Percentiles rank a stretch among this genome's conserved stretches.
Evolutionary conservation across 2,797 vertebrate genomes (phyloP).

Genomic region (Melanotaenia boesemani): DNA sequence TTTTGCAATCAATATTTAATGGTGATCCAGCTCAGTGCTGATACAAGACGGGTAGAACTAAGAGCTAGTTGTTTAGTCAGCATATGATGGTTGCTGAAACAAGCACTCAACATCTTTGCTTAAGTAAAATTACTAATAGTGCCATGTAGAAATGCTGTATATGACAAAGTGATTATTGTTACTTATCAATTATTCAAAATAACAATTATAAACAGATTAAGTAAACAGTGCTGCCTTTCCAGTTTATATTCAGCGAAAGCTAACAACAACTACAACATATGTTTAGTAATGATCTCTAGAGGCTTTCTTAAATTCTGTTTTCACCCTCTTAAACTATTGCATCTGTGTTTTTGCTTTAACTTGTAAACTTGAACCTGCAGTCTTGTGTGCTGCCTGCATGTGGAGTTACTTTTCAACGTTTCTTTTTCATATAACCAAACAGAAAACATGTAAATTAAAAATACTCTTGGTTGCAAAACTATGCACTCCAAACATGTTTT

Average conservation of each 20-base stretch:
- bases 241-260: background rate
- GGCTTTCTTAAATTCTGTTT: too few relatives aligned
- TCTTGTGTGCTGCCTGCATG: background rate
- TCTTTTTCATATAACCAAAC: background rate
- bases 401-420: background rate
- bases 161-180: background rate
- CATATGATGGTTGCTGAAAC: background rate
- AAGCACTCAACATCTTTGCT: background rate
- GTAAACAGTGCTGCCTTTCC: background rate
- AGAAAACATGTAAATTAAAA: background rate
- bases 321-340: too few relatives aligned
- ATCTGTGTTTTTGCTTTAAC: background rate
- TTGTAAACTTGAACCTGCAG: background rate
- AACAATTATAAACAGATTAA: background rate
- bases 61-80: conserved; percentile 1
- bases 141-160: too few relatives aligned
- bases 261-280: too few relatives aligned
- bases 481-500: too few relatives aligned
- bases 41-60: conserved; percentile 10
- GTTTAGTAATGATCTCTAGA: too few relatives aligned
- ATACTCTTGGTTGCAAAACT: too few relatives aligned
- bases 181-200: background rate
- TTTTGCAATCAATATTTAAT: conserved; percentile 67
- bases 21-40: conserved; percentile 6
- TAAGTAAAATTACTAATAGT: background rate